These are phyloP conservation scores for Plumapathes pennacea DNA, from an alignment of 92 coral and sea anemone species.

Conservation along the genomic window DNA sequence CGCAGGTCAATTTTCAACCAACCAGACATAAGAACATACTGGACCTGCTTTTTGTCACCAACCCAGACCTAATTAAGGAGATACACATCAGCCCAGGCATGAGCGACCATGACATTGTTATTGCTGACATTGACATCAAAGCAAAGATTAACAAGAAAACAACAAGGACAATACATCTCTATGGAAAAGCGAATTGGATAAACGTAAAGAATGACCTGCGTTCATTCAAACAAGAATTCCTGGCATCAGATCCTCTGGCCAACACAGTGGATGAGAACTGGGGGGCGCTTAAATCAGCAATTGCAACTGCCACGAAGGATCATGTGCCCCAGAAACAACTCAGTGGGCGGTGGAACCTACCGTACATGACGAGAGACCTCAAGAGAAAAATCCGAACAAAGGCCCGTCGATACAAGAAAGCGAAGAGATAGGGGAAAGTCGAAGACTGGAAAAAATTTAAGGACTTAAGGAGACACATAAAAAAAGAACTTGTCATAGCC, in stretches of 20 bases:
- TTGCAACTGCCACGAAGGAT: conserved; percentile 9
- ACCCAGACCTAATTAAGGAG: conserved; percentile 14
- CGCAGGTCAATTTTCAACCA: conserved; percentile 14
- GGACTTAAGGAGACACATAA: too few relatives aligned
- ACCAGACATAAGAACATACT: conserved; percentile 28
- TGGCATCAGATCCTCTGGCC: conserved; percentile 12
- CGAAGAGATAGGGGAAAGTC: too few relatives aligned
- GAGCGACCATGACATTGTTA: conserved; percentile 47
- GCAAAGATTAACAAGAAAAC: conserved; percentile 17
- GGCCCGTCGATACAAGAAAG: too few relatives aligned
- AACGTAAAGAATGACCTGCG: conserved; percentile 12
- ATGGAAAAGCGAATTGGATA: conserved; percentile 35
- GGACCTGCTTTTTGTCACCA: conserved; percentile 27
- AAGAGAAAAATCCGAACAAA: too few relatives aligned
- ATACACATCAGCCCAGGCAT: conserved; percentile 26
- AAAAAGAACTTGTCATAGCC: too few relatives aligned
- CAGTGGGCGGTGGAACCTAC: too few relatives aligned
- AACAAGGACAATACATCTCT: conserved; percentile 15
- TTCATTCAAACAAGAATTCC: conserved; percentile 5
- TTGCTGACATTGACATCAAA: conserved; percentile 22
- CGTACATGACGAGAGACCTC: too few relatives aligned
- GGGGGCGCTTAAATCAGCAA: conserved; percentile 23
- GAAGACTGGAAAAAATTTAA: too few relatives aligned
- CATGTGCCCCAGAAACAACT: conserved; percentile 14
- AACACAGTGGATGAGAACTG: conserved; percentile 18